Conservation (phyloP, 1,140 invertebrate species). For the Zaprionus ghesquierei region DNA sequence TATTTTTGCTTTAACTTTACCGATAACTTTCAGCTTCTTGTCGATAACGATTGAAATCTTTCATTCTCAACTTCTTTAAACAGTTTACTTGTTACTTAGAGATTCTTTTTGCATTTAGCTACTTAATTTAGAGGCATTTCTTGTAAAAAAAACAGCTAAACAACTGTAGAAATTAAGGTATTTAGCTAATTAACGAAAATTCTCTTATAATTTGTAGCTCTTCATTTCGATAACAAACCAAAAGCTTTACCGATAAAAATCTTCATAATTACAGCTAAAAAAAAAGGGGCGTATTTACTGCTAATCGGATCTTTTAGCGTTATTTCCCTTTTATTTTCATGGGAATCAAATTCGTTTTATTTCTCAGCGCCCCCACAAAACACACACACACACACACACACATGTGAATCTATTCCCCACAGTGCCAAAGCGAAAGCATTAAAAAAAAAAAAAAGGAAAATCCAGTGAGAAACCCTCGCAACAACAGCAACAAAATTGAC, state of each 20-base stretch:
- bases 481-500: conserved; percentile 37
- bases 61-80: too few relatives aligned
- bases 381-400: not conserved
- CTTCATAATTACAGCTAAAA: conserved; percentile 8
- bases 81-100: too few relatives aligned
- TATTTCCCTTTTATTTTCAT: not conserved
- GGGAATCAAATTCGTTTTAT: not conserved
- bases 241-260: not conserved
- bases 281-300: conserved; percentile 8
- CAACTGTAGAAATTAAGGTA: too few relatives aligned
- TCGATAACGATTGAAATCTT: too few relatives aligned
- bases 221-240: not conserved
- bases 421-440: conserved; percentile 8
- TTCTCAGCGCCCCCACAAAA: conserved; percentile 1
- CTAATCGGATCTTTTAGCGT: conserved; percentile 4
- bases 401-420: not conserved
- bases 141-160: too few relatives aligned
- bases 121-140: too few relatives aligned
- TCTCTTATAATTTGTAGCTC: not conserved
- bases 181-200: too few relatives aligned
- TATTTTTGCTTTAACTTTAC: too few relatives aligned
- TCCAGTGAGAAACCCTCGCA: conserved; percentile 39
- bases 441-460: conserved; percentile 40
- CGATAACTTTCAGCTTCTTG: too few relatives aligned
- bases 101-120: too few relatives aligned